A percentile compares a stretch with the other conserved stretches of the same genome.
Evolutionary conservation across 2,888 invertebrate species (phyloP).

Genomic region (Trimorus sp.): DNA sequence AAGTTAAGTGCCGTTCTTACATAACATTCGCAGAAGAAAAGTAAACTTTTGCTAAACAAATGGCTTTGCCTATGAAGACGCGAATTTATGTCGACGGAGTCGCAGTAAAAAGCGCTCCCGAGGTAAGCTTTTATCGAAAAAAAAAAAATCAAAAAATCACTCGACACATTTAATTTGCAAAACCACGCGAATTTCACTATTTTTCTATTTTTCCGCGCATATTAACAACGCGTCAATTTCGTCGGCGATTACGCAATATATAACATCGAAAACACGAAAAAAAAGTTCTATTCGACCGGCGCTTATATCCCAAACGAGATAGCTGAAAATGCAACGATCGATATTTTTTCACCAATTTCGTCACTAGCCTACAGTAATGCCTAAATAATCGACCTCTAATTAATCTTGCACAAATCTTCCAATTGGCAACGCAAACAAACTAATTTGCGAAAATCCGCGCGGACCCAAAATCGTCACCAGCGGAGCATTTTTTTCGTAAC

Average conservation of each 20-base stretch:
- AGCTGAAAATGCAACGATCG: constrained; percentile 1
- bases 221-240: constrained; percentile 31
- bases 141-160: constrained; percentile 17
- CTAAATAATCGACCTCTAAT: constrained; percentile 36
- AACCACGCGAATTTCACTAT: constrained; percentile 27
- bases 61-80: not conserved
- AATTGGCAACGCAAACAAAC: constrained; percentile 22
- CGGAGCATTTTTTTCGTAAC: too few relatives aligned
- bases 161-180: constrained; percentile 17
- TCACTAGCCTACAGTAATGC: constrained; percentile 41
- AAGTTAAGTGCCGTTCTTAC: constrained; percentile 19
- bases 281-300: constrained; percentile 25
- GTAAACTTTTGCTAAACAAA: not conserved
- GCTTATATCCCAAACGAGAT: constrained; percentile 19
- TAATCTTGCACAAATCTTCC: constrained; percentile 18
- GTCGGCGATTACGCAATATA: constrained; percentile 29
- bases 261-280: constrained; percentile 41
- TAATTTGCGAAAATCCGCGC: constrained; percentile 10
- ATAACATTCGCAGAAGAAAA: constrained; percentile 6
- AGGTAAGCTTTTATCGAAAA: not conserved
- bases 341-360: constrained; percentile 22
- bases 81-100: constrained; percentile 2
- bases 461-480: too few relatives aligned
- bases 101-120: not conserved
- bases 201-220: constrained; percentile 29